phyloP scores from a whole-genome alignment of 1,140 invertebrate genomes.

The Drosophila asahinai region DNA sequence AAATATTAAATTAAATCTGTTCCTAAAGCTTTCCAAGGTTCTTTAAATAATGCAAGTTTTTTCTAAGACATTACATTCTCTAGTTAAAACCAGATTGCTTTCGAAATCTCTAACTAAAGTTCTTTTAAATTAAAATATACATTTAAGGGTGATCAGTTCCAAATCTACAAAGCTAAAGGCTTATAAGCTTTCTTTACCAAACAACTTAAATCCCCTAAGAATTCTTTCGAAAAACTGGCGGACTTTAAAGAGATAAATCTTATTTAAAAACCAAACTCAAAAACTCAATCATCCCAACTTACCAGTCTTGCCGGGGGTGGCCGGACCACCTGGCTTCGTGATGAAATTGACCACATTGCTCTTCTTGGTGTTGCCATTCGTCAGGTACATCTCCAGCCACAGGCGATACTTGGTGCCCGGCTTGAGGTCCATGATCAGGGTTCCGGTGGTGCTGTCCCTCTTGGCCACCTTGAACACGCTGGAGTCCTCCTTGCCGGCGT shows the following conservation, averaged over 20 bases:
- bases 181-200: slow-evolving; percentile 53
- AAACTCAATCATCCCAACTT: not conserved
- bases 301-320: slow-evolving; percentile 81
- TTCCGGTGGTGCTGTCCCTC: slow-evolving; percentile 90
- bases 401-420: slow-evolving; percentile 93
- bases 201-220: slow-evolving; percentile 61
- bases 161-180: not conserved
- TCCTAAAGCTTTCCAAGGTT: too few species aligned
- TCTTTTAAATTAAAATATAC: too few species aligned
- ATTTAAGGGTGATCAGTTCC: not conserved
- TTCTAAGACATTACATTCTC: not conserved
- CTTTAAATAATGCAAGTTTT: not conserved
- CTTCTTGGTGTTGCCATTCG: slow-evolving; percentile 94
- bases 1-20: too few species aligned
- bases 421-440: slow-evolving; percentile 90
- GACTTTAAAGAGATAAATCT: slow-evolving; percentile 58
- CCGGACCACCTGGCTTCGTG: slow-evolving; percentile 91
- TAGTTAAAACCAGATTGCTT: not conserved
- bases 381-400: slow-evolving; percentile 94
- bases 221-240: slow-evolving; percentile 68
- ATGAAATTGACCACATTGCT: slow-evolving; percentile 94
- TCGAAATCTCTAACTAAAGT: not conserved
- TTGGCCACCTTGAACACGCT: slow-evolving; percentile 94
- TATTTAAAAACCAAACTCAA: not conserved
- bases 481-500: slow-evolving; percentile 90